Percentiles rank a stretch among this genome's conserved stretches.
These are phyloP conservation scores for Branchellion lobata DNA, from an alignment of 2,888 invertebrate species.

Conservation along the genomic window DNA sequence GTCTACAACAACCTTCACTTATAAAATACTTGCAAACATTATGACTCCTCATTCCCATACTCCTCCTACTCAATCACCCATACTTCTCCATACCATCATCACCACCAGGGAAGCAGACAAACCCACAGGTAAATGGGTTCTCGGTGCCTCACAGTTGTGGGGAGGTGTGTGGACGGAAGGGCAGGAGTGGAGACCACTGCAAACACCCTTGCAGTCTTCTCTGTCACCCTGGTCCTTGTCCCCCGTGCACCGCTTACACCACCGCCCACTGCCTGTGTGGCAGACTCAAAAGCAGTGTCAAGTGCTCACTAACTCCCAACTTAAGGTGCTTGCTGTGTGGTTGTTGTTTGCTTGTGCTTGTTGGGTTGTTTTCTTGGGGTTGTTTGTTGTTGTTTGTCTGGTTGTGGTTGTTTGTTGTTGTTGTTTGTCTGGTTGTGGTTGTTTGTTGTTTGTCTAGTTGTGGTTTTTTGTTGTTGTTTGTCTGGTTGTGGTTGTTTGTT, in stretches of 20 bases:
- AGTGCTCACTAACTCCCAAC: conserved; percentile 58
- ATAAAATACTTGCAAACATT: no score
- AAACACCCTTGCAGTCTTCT: conserved; percentile 70
- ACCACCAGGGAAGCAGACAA: conserved; percentile 56
- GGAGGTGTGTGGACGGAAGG: conserved; percentile 73
- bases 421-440: no score
- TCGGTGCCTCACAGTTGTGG: conserved; percentile 89
- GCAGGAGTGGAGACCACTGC: conserved; percentile 59
- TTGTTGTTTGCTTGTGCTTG: not conserved
- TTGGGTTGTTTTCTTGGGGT: no score
- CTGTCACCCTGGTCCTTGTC: conserved; percentile 75
- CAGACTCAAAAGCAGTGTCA: conserved; percentile 54
- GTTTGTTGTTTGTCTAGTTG: no score
- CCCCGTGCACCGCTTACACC: conserved; percentile 77
- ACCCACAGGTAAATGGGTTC: conserved; percentile 70
- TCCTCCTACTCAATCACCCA: no score
- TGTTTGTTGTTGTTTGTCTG: no score
- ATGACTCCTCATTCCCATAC: no score
- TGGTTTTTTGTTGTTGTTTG: no score
- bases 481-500: no score
- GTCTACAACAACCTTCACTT: no score
- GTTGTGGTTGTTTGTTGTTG: no score
- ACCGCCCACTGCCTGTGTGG: conserved; percentile 61
- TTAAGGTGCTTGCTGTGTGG: conserved; percentile 67
- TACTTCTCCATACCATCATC: not conserved